These are phyloP conservation scores for Pachymerium ferrugineum DNA, from an alignment of 2,888 invertebrate genomes.

Conservation along the genomic window DNA sequence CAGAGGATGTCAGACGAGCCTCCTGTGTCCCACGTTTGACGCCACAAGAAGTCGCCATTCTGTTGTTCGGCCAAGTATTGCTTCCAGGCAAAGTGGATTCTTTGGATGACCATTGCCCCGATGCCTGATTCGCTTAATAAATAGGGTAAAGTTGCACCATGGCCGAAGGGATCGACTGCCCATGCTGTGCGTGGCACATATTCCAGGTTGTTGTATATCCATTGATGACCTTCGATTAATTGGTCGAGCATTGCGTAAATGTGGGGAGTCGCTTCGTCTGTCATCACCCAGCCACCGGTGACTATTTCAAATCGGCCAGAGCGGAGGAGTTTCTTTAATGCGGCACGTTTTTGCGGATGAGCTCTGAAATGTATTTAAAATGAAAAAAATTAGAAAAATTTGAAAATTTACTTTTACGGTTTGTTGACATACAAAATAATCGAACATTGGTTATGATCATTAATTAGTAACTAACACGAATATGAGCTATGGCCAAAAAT, in stretches of 20 bases:
- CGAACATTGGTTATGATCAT: too few relatives aligned
- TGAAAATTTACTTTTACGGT: not conserved
- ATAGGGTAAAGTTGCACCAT: conserved; percentile 89
- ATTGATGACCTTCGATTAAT: conserved; percentile 66
- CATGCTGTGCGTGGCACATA: conserved; percentile 75
- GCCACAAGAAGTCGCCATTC: conserved; percentile 81
- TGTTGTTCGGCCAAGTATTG: conserved; percentile 83
- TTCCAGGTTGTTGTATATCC: conserved; percentile 71
- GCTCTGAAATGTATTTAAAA: conserved; percentile 32
- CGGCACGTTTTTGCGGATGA: conserved; percentile 39
- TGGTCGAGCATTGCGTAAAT: conserved; percentile 85
- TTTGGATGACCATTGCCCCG: conserved; percentile 77
- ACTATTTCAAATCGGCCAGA: conserved; percentile 84
- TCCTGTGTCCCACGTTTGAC: conserved; percentile 67
- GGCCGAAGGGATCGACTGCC: conserved; percentile 97
- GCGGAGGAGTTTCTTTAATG: conserved; percentile 66
- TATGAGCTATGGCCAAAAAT: too few relatives aligned
- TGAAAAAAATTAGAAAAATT: not conserved
- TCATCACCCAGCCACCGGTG: conserved; percentile 95
- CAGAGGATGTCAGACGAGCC: conserved; percentile 60
- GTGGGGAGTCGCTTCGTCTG: conserved; percentile 87
- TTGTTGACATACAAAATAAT: too few relatives aligned
- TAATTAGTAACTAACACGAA: too few relatives aligned
- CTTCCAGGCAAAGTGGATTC: conserved; percentile 94
- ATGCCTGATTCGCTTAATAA: conserved; percentile 76